A percentile compares a stretch with the other conserved stretches of the same genome.
Evolutionary conservation across 2,797 vertebrate genomes (phyloP).

Genomic region (Melanotaenia boesemani): DNA sequence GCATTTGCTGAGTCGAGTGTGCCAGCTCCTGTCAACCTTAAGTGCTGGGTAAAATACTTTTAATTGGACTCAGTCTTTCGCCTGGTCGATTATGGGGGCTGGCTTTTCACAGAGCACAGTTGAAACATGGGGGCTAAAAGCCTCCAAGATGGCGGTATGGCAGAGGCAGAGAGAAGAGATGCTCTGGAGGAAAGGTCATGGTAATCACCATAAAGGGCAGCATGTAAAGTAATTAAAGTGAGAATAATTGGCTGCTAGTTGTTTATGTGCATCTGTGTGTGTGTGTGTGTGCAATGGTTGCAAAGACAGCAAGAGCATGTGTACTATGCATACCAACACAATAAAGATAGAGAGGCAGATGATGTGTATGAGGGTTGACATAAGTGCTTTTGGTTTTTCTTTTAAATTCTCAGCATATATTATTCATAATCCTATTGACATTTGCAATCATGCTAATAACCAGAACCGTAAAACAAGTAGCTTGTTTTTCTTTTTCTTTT

Average conservation of each 20-base stretch:
- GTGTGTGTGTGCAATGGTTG: slow-evolving; percentile 31
- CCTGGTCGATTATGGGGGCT: slow-evolving; percentile 74
- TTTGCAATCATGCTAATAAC: background rate
- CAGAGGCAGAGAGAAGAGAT: slow-evolving; percentile 60
- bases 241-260: slow-evolving; percentile 78
- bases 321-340: slow-evolving; percentile 4
- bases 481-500: background rate
- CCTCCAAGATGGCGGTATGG: slow-evolving; percentile 69
- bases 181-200: slow-evolving; percentile 78
- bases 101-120: slow-evolving; percentile 50
- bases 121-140: slow-evolving; percentile 70
- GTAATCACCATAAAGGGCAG: slow-evolving; percentile 81
- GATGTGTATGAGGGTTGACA: background rate
- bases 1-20: slow-evolving; percentile 76
- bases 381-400: slow-evolving; percentile 11
- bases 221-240: slow-evolving; percentile 78
- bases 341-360: background rate
- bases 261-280: slow-evolving; percentile 56
- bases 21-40: slow-evolving; percentile 78
- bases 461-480: background rate
- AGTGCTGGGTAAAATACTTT: slow-evolving; percentile 83
- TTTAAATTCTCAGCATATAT: background rate
- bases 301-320: slow-evolving; percentile 24
- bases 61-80: slow-evolving; percentile 82
- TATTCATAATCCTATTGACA: background rate